Evolutionary conservation across 1,140 invertebrate genomes (phyloP), one percentile per base, ranked within the genome.

Genomic region (Cyclargus thomasi): DNA sequence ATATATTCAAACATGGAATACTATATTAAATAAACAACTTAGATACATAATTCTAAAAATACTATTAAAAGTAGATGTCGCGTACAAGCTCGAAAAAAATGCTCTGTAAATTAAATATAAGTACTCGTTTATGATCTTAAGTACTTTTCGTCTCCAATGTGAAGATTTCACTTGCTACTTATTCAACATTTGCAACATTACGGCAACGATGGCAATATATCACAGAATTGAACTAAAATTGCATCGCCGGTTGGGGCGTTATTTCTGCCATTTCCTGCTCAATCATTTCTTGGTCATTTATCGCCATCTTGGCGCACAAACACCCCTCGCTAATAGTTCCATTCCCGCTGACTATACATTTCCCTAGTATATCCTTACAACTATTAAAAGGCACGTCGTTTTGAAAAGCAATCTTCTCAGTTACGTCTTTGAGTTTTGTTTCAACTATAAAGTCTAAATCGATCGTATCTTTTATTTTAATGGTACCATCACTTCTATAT

Each of bases 201-300:
- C 14, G 39, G 10, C 39, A 47, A 14, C 14, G 10, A 39, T 39
- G 36, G 36, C 36, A 47, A 8, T 16, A 11, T 11, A 47, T 47
- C 39, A 47, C 39, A 47, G 39, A 47, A 14, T 47, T 47, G 11
- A 4, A 47, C 3, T 63, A 35, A 39, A 11, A 59, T 18, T 18
- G 68, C 69, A 65, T 57, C 18, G 47, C 53, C 35, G 85, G 83
- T 47, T 72, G 70, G 5, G 85, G 83, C 5, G 83, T 88, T 29
- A 90, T 81, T 70, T 88, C 86, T 57, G 85, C 84, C 64, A 88
- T 83, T 77, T 90, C 88, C 70, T 90, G 78, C n/a, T 74, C 76
- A 17, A 70, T 79, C 10, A 73, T 74, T 70, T 80, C 77, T 21
- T 78, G 73, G 17, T 86, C 84, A 66, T 85, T 80, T 0, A 81